Evolutionary conservation across 1,140 invertebrate species (phyloP), one percentile per base, ranked within the genome.

Genomic region (Nasonia giraulti): DNA sequence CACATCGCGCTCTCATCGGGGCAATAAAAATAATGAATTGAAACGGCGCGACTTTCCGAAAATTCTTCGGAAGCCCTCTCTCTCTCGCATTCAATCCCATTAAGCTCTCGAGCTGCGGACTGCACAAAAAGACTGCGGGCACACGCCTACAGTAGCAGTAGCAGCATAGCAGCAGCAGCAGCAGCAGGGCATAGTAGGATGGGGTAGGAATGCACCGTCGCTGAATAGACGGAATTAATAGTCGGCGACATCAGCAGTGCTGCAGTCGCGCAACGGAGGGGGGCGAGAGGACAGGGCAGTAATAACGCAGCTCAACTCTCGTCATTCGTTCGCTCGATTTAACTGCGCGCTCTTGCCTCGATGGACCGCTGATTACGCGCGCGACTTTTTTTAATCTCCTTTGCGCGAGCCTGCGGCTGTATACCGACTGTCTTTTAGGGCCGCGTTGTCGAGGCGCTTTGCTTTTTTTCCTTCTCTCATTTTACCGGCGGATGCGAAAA

Each of bases 141-240:
- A 62, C 17, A 62, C 55, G 55, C 20, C 55, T 62, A n/a, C 55
- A n/a, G 55, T 17, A 62, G 55, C 55, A 20, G 55, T 0, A n/a
- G 55, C 55, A 62, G 55, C 14, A 20, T 20, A 62, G 55, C 14
- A 20, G 14, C 6, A 62, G 55, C 6, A 62, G 55, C 17, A n/a
- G 6, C 5, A 20, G 17, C 17, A 62, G 55, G 6, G 8, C 0
- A 44, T 17, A 62, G 20, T 17, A 20, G 55, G 0, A 62, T 17
- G 3, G 17, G 17, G 55, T 5, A 11, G 68, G 68, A 88, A 89
- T 85, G 85, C 85, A 55, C 85, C 17, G 17, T 20, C 71, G 86
- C 69, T 89, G 88, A 89, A 89, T 89, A 77, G 86, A 69, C 83
- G 76, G 85, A 89, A 89, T 89, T 89, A 89, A 89, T 89, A 87